phyloP scores from a whole-genome alignment of 2,888 invertebrate genomes.

The Sinodicranocentrus sp. region DNA sequence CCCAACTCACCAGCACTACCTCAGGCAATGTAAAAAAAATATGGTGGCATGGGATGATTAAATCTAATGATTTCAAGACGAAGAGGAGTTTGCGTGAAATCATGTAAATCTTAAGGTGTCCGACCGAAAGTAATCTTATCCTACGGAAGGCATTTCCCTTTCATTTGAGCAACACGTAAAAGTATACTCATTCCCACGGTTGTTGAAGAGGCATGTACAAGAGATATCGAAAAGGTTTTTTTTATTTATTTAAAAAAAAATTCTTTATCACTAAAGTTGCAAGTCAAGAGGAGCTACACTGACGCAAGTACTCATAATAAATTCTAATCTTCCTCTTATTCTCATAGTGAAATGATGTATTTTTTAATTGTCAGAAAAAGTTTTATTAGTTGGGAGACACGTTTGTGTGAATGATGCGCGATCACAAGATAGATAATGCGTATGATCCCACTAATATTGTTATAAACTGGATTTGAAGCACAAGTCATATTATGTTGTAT shows the following conservation, averaged over 20 bases:
- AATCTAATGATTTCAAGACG: background rate
- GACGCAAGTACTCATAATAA: slow-evolving; percentile 16
- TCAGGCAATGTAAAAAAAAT: background rate
- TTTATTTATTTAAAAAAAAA: slow-evolving; percentile 22
- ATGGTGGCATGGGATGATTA: background rate
- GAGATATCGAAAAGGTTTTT: background rate
- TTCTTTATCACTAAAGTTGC: background rate
- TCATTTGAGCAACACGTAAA: slow-evolving; percentile 15
- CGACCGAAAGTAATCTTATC: background rate
- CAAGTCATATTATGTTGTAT: too few relatives aligned
- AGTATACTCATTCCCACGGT: slow-evolving; percentile 60
- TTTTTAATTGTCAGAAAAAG: slow-evolving; percentile 9
- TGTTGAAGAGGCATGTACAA: slow-evolving; percentile 8
- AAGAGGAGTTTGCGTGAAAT: slow-evolving; percentile 19
- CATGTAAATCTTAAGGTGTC: background rate
- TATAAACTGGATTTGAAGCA: slow-evolving; percentile 60
- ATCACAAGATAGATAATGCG: slow-evolving; percentile 14
- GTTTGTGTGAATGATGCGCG: slow-evolving; percentile 24
- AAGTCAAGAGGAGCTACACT: background rate
- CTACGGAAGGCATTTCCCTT: slow-evolving; percentile 6
- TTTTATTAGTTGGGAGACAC: slow-evolving; percentile 16
- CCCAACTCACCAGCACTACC: background rate
- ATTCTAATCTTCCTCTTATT: background rate
- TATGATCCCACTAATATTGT: slow-evolving; percentile 35
- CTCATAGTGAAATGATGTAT: background rate